Conservation (phyloP, 2,797 vertebrate genomes). For the Myripristis jacobus region DNA sequence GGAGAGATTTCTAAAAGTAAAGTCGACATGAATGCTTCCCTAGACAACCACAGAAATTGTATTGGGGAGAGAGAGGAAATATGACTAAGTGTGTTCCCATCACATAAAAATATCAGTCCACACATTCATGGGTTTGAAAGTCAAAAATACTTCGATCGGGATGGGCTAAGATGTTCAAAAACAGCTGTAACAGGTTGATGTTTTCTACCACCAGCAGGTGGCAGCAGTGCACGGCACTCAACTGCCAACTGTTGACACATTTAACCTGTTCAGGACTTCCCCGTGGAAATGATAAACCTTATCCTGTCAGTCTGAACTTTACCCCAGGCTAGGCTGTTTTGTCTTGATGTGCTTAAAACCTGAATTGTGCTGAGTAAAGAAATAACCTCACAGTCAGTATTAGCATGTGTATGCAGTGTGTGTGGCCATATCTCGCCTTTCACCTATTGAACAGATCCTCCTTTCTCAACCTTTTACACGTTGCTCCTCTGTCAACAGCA, state of each 20-base stretch:
- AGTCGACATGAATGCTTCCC: too few relatives aligned
- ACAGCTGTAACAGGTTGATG: not conserved
- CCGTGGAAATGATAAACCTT: not conserved
- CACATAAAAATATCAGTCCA: too few relatives aligned
- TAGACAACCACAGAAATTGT: not conserved
- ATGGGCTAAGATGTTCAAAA: too few relatives aligned
- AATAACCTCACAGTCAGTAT: not conserved
- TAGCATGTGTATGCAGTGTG: not conserved
- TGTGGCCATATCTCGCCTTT: slow-evolving; percentile 26
- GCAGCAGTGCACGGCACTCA: slow-evolving; percentile 19
- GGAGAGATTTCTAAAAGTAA: too few relatives aligned
- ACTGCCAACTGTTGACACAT: not conserved
- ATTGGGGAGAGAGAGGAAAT: not conserved
- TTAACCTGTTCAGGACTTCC: not conserved
- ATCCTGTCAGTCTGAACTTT: slow-evolving; percentile 34
- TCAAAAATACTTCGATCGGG: too few relatives aligned
- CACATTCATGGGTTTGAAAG: too few relatives aligned
- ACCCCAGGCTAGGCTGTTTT: slow-evolving; percentile 4
- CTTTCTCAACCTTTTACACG: not conserved
- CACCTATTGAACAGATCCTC: slow-evolving; percentile 13
- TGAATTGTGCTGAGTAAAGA: not conserved
- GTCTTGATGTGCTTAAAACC: slow-evolving; percentile 14
- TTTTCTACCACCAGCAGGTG: slow-evolving; percentile 50
- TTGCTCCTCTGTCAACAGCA: not conserved
- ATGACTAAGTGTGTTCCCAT: too few relatives aligned